Conservation (phyloP, 2,113 vertebrate species). For the Chaenogobius annularis region DNA sequence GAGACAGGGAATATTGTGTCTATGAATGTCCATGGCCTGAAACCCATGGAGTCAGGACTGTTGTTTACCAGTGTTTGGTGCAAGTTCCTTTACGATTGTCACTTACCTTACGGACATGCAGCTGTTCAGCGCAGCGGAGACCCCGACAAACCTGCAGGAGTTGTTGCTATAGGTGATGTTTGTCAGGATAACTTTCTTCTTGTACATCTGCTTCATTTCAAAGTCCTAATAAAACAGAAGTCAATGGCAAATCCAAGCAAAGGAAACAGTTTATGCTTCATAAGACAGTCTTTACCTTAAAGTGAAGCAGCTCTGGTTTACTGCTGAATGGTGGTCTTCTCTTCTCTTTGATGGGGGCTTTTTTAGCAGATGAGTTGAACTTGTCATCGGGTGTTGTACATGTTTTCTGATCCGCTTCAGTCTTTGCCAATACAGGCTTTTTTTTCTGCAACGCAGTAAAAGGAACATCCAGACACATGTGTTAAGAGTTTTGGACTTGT, state of each 20-base stretch:
- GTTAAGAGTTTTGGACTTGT: too few relatives aligned
- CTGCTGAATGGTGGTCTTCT: constrained; percentile 82
- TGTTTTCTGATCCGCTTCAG: constrained; percentile 53
- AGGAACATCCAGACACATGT: background rate
- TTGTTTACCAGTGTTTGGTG: too few relatives aligned
- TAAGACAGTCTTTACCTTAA: constrained; percentile 79
- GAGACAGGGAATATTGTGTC: too few relatives aligned
- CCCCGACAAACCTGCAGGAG: constrained; percentile 80
- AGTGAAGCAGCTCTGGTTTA: constrained; percentile 85
- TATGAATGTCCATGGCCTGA: too few relatives aligned
- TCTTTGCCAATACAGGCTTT: background rate
- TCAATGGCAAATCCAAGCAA: background rate
- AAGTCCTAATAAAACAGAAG: constrained; percentile 82
- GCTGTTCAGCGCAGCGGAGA: constrained; percentile 80
- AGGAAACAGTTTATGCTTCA: background rate
- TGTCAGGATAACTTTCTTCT: constrained; percentile 83
- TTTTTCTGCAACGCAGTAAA: constrained; percentile 35
- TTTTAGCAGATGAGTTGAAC: constrained; percentile 60
- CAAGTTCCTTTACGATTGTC: background rate
- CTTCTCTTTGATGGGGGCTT: constrained; percentile 59
- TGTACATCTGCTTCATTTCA: constrained; percentile 87
- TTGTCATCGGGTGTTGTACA: constrained; percentile 5
- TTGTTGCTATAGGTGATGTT: constrained; percentile 83
- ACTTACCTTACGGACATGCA: constrained; percentile 82
- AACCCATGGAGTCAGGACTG: too few relatives aligned